phyloP scores from a whole-genome alignment of 2,113 vertebrate species.

The Malurus elegans region DNA sequence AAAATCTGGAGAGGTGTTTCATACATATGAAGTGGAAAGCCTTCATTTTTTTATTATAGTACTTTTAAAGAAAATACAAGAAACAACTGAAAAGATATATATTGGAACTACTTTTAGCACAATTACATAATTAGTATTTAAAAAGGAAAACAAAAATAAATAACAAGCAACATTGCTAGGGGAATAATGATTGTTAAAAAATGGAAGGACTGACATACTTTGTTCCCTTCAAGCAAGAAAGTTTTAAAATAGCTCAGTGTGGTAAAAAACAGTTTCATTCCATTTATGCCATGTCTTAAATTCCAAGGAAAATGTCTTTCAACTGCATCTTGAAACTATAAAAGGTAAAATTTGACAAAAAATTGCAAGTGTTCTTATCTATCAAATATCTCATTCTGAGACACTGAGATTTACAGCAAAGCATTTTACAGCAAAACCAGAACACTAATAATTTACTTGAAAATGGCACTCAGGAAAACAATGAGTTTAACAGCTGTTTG shows the following conservation, averaged over 20 bases:
- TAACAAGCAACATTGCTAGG: neutral
- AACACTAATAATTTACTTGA: neutral
- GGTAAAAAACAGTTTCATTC: neutral
- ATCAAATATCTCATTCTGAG: neutral
- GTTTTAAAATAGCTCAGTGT: neutral
- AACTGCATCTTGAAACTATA: neutral
- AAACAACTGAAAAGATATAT: neutral
- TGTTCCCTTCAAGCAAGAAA: neutral
- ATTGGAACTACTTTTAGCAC: neutral
- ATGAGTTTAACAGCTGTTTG: neutral
- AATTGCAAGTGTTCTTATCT: neutral
- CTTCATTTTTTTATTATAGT: neutral
- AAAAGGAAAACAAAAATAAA: neutral
- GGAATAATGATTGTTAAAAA: neutral
- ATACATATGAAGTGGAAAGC: neutral
- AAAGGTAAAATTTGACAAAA: neutral
- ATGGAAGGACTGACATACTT: neutral
- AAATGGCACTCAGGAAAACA: neutral
- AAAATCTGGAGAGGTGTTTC: neutral
- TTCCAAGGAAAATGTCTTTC: neutral
- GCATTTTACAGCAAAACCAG: neutral
- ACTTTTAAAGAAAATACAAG: neutral
- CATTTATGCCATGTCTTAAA: neutral
- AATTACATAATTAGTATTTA: neutral
- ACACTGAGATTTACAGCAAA: neutral